These are phyloP conservation scores for Cygnus atratus DNA, from an alignment of 2,113 vertebrate genomes.

Conservation along the genomic window DNA sequence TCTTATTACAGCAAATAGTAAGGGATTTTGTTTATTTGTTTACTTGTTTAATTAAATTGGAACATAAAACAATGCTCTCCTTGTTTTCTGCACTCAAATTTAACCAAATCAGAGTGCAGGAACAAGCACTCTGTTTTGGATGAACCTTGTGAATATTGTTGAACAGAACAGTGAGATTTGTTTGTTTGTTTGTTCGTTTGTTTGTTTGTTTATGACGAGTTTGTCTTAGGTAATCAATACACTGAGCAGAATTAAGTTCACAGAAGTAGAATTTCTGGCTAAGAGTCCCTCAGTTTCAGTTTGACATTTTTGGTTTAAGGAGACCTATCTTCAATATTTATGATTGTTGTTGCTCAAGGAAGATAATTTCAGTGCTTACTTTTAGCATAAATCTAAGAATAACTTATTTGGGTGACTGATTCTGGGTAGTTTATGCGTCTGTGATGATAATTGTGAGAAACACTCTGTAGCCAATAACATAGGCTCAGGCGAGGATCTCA, in stretches of 20 bases:
- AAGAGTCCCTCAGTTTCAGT: neutral
- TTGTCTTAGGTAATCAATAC: neutral
- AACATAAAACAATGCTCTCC: neutral
- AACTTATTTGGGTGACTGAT: neutral
- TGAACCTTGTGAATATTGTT: neutral
- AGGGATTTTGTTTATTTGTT: neutral
- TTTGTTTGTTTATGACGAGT: accelerated
- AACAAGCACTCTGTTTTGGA: neutral
- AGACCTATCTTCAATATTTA: neutral
- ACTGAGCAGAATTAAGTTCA: neutral
- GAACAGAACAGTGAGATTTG: neutral
- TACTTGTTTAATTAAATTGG: neutral
- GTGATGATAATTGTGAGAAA: neutral
- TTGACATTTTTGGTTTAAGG: neutral
- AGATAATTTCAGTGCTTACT: neutral
- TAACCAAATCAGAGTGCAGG: neutral
- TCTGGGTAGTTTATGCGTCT: neutral
- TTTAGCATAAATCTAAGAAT: neutral
- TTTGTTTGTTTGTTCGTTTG: neutral
- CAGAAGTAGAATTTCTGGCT: neutral
- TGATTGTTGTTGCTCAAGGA: neutral
- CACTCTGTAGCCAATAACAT: too few relatives aligned
- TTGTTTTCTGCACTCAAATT: neutral
- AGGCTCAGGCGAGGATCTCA: too few relatives aligned
- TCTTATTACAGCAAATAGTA: neutral